Conservation (phyloP, 2,797 vertebrate species). For the Acipenser oxyrinchus region DNA sequence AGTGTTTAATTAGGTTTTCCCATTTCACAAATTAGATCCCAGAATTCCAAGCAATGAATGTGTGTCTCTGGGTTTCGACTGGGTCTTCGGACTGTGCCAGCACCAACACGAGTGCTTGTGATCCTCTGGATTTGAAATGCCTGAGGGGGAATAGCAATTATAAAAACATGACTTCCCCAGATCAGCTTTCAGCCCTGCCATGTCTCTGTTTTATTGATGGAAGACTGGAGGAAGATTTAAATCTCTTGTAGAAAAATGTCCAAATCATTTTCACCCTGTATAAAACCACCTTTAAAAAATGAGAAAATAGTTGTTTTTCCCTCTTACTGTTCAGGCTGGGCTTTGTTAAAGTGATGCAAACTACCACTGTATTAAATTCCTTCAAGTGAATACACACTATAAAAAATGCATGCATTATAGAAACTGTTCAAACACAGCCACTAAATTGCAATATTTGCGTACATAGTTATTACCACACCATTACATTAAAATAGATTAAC, state of each 20-base stretch:
- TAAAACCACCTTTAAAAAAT: too few species aligned
- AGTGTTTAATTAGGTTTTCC: constrained; percentile 66
- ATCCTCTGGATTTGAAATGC: constrained; percentile 74
- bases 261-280: constrained; percentile 55
- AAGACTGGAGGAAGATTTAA: constrained; percentile 66
- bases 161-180: constrained; percentile 78
- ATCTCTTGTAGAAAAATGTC: constrained; percentile 59
- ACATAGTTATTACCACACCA: too few species aligned
- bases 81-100: constrained; percentile 31
- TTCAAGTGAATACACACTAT: too few species aligned
- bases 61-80: constrained; percentile 62
- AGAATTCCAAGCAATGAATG: constrained; percentile 82
- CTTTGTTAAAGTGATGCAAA: too few species aligned
- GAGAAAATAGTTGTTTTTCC: constrained; percentile 37
- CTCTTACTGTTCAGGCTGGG: constrained; percentile 24
- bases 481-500: too few species aligned
- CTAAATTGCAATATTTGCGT: too few species aligned
- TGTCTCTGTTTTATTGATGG: constrained; percentile 77
- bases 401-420: too few species aligned
- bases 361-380: too few species aligned
- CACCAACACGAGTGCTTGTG: constrained; percentile 53
- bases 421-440: too few species aligned
- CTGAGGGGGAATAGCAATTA: constrained; percentile 82
- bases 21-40: constrained; percentile 67
- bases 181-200: constrained; percentile 66